A percentile compares a stretch with the other conserved stretches of the same genome.
These are phyloP conservation scores for Sceloporus undulatus DNA, from an alignment of 2,113 vertebrate species.

Conservation along the genomic window DNA sequence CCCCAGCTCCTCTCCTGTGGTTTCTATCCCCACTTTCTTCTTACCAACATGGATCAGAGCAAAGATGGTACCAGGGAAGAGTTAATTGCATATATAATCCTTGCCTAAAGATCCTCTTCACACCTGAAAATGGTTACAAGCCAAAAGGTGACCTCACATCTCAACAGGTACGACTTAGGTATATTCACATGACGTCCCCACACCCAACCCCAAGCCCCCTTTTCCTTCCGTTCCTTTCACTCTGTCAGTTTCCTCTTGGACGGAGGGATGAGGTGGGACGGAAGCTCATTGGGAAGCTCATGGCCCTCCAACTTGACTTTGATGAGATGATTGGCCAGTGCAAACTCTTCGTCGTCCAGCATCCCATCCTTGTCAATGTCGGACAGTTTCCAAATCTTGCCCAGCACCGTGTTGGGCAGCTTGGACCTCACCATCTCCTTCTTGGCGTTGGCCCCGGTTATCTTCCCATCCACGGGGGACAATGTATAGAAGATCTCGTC, in stretches of 20 bases:
- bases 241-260: slow-evolving; percentile 93
- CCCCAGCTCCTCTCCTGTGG: neutral
- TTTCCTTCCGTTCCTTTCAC: slow-evolving; percentile 66
- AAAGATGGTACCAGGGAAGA: slow-evolving; percentile 56
- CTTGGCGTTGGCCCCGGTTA: slow-evolving; percentile 97
- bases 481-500: slow-evolving; percentile 99
- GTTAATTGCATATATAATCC: slow-evolving; percentile 56
- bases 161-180: slow-evolving; percentile 66
- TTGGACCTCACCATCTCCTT: slow-evolving; percentile 99
- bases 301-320: slow-evolving; percentile 99
- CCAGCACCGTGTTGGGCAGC: slow-evolving; percentile 95
- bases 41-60: slow-evolving; percentile 50
- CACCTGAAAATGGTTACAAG: slow-evolving; percentile 62
- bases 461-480: slow-evolving; percentile 94
- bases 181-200: slow-evolving; percentile 44
- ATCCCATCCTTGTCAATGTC: slow-evolving; percentile 98
- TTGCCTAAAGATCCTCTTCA: slow-evolving; percentile 50
- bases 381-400: slow-evolving; percentile 98
- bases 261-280: slow-evolving; percentile 92
- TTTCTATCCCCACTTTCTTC: neutral
- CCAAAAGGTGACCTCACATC: slow-evolving; percentile 57
- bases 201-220: neutral
- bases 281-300: slow-evolving; percentile 92
- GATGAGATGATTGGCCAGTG: slow-evolving; percentile 97
- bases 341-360: slow-evolving; percentile 98